Conservation (phyloP, 2,797 vertebrate genomes). For the Coracias cyanogaster region DNA sequence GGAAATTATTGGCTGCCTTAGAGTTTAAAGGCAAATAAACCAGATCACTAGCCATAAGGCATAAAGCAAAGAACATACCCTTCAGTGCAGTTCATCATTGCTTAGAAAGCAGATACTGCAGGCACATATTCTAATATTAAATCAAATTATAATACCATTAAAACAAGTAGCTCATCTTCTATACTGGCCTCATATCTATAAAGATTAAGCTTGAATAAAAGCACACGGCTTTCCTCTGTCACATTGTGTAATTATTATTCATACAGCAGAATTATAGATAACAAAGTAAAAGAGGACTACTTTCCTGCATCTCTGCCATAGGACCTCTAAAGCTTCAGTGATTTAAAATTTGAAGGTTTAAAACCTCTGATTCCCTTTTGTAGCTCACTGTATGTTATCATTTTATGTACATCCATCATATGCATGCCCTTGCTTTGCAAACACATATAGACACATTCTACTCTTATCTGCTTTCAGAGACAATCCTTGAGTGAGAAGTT, state of each 20-base stretch:
- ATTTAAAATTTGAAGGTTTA: background rate
- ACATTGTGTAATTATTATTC: constrained; percentile 27
- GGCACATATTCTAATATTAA: constrained; percentile 15
- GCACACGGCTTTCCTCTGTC: background rate
- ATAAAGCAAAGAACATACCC: background rate
- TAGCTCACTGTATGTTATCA: background rate
- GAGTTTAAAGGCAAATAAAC: constrained; percentile 7
- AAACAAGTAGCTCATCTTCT: constrained; percentile 28
- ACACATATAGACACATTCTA: background rate
- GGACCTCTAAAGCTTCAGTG: background rate
- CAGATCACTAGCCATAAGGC: background rate
- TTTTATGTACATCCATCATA: background rate
- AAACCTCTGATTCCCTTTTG: background rate
- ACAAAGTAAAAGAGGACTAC: background rate
- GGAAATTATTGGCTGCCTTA: constrained; percentile 1
- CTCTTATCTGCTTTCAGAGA: background rate
- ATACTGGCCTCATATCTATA: background rate
- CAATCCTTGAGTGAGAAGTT: background rate
- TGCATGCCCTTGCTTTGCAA: background rate
- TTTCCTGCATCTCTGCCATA: background rate
- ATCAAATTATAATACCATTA: constrained; percentile 38
- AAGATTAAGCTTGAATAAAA: constrained; percentile 41
- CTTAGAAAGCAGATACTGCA: constrained; percentile 11
- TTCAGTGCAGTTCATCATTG: background rate
- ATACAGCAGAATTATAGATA: background rate